Conservation (phyloP, 2,113 vertebrate genomes). For the Zootoca vivipara region DNA sequence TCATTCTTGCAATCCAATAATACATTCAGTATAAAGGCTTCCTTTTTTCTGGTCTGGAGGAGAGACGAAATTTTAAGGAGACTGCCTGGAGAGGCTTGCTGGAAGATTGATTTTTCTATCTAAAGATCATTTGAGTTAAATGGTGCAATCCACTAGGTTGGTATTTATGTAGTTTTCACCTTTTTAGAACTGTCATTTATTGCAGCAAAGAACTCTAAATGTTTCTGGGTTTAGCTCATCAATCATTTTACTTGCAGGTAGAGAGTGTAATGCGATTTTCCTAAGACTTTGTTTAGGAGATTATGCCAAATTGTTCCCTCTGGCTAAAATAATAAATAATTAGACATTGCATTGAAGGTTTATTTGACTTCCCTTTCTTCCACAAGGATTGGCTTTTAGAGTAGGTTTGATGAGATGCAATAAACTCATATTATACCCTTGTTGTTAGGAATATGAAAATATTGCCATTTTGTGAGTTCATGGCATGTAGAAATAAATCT, state of each 20-base stretch:
- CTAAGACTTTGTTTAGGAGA: not conserved
- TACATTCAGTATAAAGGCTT: not conserved
- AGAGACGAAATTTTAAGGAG: conserved; percentile 21
- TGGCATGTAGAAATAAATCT: not conserved
- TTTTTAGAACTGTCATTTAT: conserved; percentile 43
- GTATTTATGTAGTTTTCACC: conserved; percentile 23
- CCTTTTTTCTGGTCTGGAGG: conserved; percentile 3
- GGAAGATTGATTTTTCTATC: conserved; percentile 31
- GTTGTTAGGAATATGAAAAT: not conserved
- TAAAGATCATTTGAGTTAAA: conserved; percentile 23
- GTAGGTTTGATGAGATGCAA: not conserved
- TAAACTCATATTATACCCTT: not conserved
- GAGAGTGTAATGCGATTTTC: not conserved
- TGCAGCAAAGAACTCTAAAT: conserved; percentile 11
- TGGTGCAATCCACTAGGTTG: not conserved
- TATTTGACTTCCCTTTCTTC: conserved; percentile 15
- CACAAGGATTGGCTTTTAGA: not conserved
- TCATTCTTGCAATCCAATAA: not conserved
- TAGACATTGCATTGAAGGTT: not conserved
- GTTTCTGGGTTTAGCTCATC: not conserved
- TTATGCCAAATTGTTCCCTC: not conserved
- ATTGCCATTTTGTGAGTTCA: not conserved
- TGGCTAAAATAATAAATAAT: conserved; percentile 15
- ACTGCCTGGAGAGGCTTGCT: conserved; percentile 18
- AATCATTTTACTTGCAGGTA: conserved; percentile 5